Base-by-base conservation (phyloP, 1,140 invertebrate genomes). In the Lasioglossum baleicum region DNA sequence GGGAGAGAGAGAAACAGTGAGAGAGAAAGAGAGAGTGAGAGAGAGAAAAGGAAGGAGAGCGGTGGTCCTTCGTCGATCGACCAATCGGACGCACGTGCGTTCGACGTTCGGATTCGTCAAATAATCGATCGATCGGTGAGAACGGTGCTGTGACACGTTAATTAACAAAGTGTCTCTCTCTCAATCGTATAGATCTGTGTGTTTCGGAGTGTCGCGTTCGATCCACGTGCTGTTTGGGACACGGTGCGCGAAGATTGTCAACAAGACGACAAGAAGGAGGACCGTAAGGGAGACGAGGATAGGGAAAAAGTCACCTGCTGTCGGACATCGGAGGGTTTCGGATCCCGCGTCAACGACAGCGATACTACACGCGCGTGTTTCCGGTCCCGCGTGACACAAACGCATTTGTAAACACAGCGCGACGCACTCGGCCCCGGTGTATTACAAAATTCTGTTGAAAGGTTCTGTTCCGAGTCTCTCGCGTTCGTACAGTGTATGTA, bases 141-240 rank as follows among this genome's bases (percentile, higher is more conserved):
- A 76, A 69, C 66, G 66, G 61, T 79, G 69, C 70, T 73, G 76
- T 73, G 69, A 79, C 65, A 64, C 26, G 56, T 76, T 68, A 64
- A 76, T 22, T 15, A 2, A 42, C 44, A 66, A 63, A 73, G 56
- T n/a, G 56, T 53, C 44, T 48, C 44, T 48, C 58, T 56, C 66
- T 44, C 66, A 22, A 53, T 64, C 65, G 17, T 58, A 79, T 79
- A 65, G 69, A 73, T 31, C 56, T 11, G 69, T 72, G 76, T 13
- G 69, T 73, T 65, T 79, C 76, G 51, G 17, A 7, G 70, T 72
- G 48, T 20, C 61, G 68, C 31, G 20, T 3, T 22, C 56, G 63
- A 79, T 73, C 76, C 76, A 79, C 76, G 76, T 79, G 76, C 35
- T 61, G 20, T 20, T 2, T 44, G 10, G 56, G 44, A 20, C 26